Evolutionary conservation across 2,797 vertebrate species (phyloP).

Genomic region (Cuniculus paca): DNA sequence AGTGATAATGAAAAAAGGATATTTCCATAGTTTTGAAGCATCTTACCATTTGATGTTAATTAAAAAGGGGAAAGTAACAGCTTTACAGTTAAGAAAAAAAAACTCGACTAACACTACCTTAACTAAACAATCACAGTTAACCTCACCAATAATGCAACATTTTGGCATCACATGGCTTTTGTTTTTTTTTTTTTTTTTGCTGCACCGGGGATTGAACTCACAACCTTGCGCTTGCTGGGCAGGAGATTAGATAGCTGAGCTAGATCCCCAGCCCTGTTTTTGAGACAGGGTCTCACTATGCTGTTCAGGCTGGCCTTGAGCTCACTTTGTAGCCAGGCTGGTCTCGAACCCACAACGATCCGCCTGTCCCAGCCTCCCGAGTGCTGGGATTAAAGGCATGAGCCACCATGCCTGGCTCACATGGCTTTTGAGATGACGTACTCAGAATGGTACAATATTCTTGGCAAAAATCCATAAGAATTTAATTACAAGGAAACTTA

Average conservation of each 20-base stretch:
- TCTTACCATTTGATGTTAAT: background rate
- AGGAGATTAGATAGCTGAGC: too few relatives aligned
- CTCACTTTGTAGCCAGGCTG: too few relatives aligned
- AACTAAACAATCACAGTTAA: background rate
- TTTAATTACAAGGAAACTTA: background rate
- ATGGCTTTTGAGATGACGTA: background rate
- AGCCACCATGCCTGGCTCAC: too few relatives aligned
- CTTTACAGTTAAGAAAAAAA: background rate
- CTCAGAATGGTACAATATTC: background rate
- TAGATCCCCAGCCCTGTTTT: too few relatives aligned
- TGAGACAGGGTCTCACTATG: too few relatives aligned
- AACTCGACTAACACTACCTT: background rate
- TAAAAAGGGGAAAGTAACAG: background rate
- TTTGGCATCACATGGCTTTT: background rate
- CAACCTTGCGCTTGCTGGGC: too few relatives aligned
- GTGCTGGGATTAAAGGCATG: too few relatives aligned
- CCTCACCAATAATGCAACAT: background rate
- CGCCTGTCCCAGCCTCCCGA: too few relatives aligned
- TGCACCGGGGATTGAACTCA: too few relatives aligned
- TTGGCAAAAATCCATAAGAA: background rate
- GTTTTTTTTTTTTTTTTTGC: too few relatives aligned
- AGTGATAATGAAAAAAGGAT: background rate
- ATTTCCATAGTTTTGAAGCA: background rate
- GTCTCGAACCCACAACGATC: too few relatives aligned
- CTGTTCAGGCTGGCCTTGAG: too few relatives aligned